phyloP scores from a whole-genome alignment of 2,888 invertebrate genomes.

The Cephonodes hylas region DNA sequence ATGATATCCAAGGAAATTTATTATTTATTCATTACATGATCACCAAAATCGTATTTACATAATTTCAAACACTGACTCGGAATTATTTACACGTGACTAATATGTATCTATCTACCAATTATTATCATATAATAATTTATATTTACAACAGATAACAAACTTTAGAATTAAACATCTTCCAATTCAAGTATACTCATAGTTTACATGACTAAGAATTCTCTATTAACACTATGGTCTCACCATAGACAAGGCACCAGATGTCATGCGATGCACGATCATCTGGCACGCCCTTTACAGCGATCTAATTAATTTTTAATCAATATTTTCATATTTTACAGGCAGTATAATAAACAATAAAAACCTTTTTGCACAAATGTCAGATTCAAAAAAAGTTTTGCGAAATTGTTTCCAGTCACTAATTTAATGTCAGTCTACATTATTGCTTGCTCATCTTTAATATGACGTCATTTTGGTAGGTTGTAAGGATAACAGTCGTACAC shows the following conservation, averaged over 20 bases:
- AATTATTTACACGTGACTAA: conserved; percentile 70
- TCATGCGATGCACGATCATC: background rate
- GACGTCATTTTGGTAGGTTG: too few relatives aligned
- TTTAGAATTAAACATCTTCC: conserved; percentile 33
- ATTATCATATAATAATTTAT: conserved; percentile 37
- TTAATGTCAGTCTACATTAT: too few relatives aligned
- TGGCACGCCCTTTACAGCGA: background rate
- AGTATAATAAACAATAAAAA: background rate
- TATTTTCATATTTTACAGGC: background rate
- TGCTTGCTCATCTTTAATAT: too few relatives aligned
- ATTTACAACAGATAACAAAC: conserved; percentile 68
- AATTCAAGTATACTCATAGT: conserved; percentile 37
- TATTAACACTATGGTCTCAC: conserved; percentile 39
- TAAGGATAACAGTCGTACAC: too few relatives aligned
- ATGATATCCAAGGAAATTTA: conserved; percentile 11
- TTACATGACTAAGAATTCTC: conserved; percentile 13
- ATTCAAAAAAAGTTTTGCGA: too few relatives aligned
- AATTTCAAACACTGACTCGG: conserved; percentile 67
- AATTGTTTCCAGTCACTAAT: too few relatives aligned
- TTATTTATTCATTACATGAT: conserved; percentile 15
- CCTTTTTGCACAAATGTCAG: too few relatives aligned
- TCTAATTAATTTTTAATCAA: background rate
- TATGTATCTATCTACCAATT: conserved; percentile 47
- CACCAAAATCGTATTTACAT: conserved; percentile 69
- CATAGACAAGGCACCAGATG: conserved; percentile 23